A percentile compares a stretch with the other conserved stretches of the same genome.
Evolutionary conservation across 2,797 vertebrate genomes (phyloP).

Genomic region (Anguilla anguilla): DNA sequence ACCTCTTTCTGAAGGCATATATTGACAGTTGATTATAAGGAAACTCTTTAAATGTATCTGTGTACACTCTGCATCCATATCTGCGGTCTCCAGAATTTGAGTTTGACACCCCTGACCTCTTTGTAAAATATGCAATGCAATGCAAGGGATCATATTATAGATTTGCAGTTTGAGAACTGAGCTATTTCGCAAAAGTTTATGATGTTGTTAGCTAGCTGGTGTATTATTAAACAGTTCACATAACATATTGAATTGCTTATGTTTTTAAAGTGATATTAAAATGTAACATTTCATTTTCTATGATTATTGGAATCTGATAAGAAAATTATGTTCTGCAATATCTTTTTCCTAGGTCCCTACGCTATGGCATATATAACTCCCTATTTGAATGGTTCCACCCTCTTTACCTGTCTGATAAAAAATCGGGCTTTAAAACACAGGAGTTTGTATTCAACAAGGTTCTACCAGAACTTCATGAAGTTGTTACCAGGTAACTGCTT

Average conservation of each 20-base stretch:
- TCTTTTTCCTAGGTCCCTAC: constrained; percentile 74
- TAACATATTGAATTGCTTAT: background rate
- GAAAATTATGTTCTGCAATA: background rate
- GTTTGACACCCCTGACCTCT: no score
- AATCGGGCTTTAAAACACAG: constrained; percentile 82
- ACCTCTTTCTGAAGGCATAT: background rate
- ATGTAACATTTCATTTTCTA: constrained; percentile 35
- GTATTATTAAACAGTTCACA: background rate
- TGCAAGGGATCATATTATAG: background rate
- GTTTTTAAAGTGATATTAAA: background rate
- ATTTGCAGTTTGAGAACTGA: no score
- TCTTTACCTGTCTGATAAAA: constrained; percentile 85
- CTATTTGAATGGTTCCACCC: constrained; percentile 93
- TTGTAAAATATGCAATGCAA: background rate
- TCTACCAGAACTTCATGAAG: constrained; percentile 87
- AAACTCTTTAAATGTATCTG: background rate
- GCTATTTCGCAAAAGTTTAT: no score
- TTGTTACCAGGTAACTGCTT: constrained; percentile 80
- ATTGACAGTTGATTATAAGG: background rate
- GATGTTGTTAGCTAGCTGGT: background rate
- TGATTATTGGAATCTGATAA: background rate
- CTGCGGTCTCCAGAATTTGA: no score
- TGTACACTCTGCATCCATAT: background rate
- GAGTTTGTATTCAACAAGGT: constrained; percentile 80
- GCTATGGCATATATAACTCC: constrained; percentile 89